Evolutionary conservation across 2,888 invertebrate species (phyloP).

Genomic region (Nomada flava): DNA sequence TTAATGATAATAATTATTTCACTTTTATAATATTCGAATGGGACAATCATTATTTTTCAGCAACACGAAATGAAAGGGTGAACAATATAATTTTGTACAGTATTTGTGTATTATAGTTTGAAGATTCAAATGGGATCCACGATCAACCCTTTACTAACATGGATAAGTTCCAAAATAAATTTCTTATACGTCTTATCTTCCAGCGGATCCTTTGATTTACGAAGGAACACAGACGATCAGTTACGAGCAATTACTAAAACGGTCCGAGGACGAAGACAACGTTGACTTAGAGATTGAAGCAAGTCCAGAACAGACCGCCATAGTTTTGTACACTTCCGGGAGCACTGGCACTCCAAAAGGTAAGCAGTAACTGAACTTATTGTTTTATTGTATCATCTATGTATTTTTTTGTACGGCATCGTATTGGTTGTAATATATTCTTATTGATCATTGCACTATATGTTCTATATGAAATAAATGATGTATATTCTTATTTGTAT

Average conservation of each 20-base stretch:
- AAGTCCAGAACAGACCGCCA: conserved; percentile 86
- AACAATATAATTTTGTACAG: too few relatives aligned
- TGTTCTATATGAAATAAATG: not conserved
- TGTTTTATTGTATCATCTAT: too few relatives aligned
- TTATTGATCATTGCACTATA: not conserved
- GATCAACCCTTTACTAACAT: too few relatives aligned
- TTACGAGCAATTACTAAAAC: conserved; percentile 85
- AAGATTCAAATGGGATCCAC: too few relatives aligned
- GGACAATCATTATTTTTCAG: too few relatives aligned
- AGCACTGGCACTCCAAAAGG: conserved; percentile 96
- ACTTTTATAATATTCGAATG: too few relatives aligned
- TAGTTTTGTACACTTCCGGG: conserved; percentile 94
- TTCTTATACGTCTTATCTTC: not conserved
- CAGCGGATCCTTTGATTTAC: conserved; percentile 75
- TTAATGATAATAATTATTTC: too few relatives aligned
- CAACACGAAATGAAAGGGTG: too few relatives aligned
- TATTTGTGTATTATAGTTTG: too few relatives aligned
- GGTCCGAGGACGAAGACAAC: conserved; percentile 84
- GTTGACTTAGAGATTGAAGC: conserved; percentile 83
- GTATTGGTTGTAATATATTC: not conserved
- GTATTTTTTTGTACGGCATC: not conserved
- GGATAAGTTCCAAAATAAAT: not conserved
- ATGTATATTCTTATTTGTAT: not conserved
- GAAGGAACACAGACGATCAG: conserved; percentile 79
- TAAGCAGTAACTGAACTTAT: conserved; percentile 28